Base-by-base conservation (phyloP, 2,113 vertebrate genomes). In the Burhinus oedicnemus region DNA sequence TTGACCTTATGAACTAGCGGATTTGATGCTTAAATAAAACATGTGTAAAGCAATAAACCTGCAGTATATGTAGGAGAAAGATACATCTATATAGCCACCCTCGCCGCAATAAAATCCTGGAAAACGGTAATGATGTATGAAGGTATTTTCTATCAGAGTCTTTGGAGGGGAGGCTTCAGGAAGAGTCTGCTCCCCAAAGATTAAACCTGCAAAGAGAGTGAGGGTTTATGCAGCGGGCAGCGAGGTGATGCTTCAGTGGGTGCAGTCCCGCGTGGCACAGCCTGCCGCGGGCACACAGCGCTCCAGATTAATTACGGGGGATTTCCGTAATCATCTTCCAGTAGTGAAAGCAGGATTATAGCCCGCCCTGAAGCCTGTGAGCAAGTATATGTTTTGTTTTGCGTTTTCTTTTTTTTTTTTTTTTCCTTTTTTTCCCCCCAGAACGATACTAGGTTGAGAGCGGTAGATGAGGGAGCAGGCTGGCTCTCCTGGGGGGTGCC, bases 321-420 rank as follows among this genome's bases (percentile, higher is more conserved):
- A 11, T 36, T 69, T 76, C 77, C 83, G 2, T 52, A 34, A 92
- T 80, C 47, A 29, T n/a, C 86, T 55, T 8, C 20, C 6, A 34
- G n/a, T 5, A 38, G 22, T 7, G 49, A 6, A 2, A 12, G 71
- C 38, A 49, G 84, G 70, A 34, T 20, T 12, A 11, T 7, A 47
- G 65, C 65, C 78, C 16, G 12, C 44, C 12, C 54, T 23, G 72
- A 87, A 91, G 88, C 71, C 78, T 13, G 4, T 2, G 10, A 77
- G 75, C 69, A 45, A 74, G 83, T 20, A 2, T 5, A 8, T 12
- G 18, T 29, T 30, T 87, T n/a, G 20, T 5, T 23, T 7, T 17
- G 20, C 1, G 0, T 2, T 6, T 30, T 20, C 36, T 29, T 11
- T 7, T 11, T 42, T 29, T 42, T 19, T 19, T 8, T 18, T 19